Base-by-base conservation (phyloP, 2,113 vertebrate species). In the Columba livia region DNA sequence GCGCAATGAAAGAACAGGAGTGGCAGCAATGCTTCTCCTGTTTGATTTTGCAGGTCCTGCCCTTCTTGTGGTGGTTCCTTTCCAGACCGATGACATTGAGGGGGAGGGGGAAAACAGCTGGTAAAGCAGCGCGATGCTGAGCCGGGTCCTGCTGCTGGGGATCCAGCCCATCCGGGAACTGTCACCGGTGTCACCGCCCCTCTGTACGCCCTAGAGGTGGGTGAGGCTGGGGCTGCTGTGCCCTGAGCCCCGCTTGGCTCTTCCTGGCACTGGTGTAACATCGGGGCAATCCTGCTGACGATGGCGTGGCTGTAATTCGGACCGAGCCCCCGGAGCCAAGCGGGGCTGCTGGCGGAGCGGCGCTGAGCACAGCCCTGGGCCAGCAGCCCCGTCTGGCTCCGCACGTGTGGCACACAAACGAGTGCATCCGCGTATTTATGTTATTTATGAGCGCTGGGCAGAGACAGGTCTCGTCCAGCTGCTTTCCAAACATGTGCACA, bases 1-100 rank as follows among this genome's bases (percentile, higher is more conserved):
- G n/a, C 1, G 8, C 4, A 1, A 3, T 29, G 19, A 8, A 29
- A 6, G 60, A 47, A 60, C 6, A 6, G 17, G 28, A 2, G 0
- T 0, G 26, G 61, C 21, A 26, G 62, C 19, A 1, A 24, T 0
- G 25, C 50, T 31, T 26, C 10, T 29, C 32, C 51, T 54, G 14
- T 19, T 28, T 11, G 18, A 5, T 24, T 38, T 29, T 10, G 50
- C 58, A 42, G 88, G 25, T 72, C 66, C 34, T 53, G 73, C 58
- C 60, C 15, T 19, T n/a, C 57, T 16, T 6, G 24, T 51, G 25
- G 78, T 5, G 1, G 42, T 12, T 82, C 57, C 29, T 34, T 54
- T 26, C 48, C 21, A 10, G 19, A 34, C 23, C 48, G 26, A 8
- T 0, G 7, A 28, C 29, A 11, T 9, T 31, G 10, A 15, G n/a